A percentile compares a stretch with the other conserved stretches of the same genome.
These are phyloP conservation scores for Agonopterix alstromeriana DNA, from an alignment of 2,888 invertebrate genomes.

Conservation along the genomic window DNA sequence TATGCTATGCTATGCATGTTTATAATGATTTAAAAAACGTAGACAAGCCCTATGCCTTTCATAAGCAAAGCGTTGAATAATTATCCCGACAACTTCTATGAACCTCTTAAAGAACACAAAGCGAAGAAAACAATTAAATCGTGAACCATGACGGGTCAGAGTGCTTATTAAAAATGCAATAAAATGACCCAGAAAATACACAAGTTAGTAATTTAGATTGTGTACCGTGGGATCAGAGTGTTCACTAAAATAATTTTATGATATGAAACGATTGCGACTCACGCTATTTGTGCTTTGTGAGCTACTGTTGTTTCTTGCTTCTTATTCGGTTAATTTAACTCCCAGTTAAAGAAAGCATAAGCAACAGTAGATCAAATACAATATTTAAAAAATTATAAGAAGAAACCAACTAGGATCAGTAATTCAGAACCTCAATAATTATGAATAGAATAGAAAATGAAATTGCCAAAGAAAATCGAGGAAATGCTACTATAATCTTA, in stretches of 20 bases:
- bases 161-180: constrained; percentile 39
- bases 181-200: constrained; percentile 33
- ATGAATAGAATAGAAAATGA: no score
- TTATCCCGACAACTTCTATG: constrained; percentile 1
- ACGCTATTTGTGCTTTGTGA: not conserved
- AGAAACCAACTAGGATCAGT: no score
- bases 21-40: not conserved
- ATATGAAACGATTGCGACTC: not conserved
- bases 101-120: not conserved
- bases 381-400: no score
- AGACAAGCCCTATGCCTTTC: not conserved
- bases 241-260: constrained; percentile 1
- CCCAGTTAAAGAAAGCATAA: no score
- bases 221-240: constrained; percentile 2
- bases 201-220: constrained; percentile 14
- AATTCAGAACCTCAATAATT: no score
- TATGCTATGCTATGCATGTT: no score
- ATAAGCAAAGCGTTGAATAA: not conserved
- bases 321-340: no score
- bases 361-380: no score
- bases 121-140: constrained; percentile 28
- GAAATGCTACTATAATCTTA: no score
- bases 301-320: not conserved
- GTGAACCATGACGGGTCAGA: constrained; percentile 29
- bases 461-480: no score